Base-by-base conservation (phyloP, 2,797 vertebrate species). In the Pempheris klunzingeri region DNA sequence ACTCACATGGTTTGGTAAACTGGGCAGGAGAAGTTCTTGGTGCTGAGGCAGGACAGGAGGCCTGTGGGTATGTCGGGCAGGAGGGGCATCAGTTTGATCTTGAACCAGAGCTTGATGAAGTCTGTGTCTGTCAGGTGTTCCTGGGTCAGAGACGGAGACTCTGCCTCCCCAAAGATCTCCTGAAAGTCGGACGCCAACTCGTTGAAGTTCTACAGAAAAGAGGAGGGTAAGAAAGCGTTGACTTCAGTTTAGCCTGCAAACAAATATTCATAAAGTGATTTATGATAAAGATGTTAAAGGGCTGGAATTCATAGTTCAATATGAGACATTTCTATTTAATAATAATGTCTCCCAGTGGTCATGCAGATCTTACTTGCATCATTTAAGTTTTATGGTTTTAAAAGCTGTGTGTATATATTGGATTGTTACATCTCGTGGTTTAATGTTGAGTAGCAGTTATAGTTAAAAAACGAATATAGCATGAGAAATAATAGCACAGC, bases 1-100 rank as follows among this genome's bases (percentile, higher is more conserved):
- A 87, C 94, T 74, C 74, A 96, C 95, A 96, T 84, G 36, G 85
- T 87, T 81, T 95, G 95, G 84, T 88, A 96, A 34, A 85, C 93
- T 0, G 87, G 82, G 49, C 94, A 95, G 91, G 92, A 93, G 88
- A 96, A 95, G 75, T 93, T 91, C 81, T 95, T 96, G 71, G 73
- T 85, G 85, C 94, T 94, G 83, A 96, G 93, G 80, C 95, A 96
- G 53, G 81, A 82, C 65, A 96, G 90, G 47, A 95, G 91, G 4
- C 68, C 60, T 6, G 59, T 47, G 1, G 90, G 80, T 0, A 94
- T 3, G 0, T 77, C 4, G 0, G 93, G 88, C 68, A 95, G 84
- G 17, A 92, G 88, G 11, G 95, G 94, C 73, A 84, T 80, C 70
- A 96, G 79, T 69, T 95, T 95, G 81, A 93, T 58, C 65, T 85